Percentiles rank a stretch among this genome's conserved stretches.
These are phyloP conservation scores for Cosmopolites sordidus DNA, from an alignment of 2,888 invertebrate genomes.

Conservation along the genomic window DNA sequence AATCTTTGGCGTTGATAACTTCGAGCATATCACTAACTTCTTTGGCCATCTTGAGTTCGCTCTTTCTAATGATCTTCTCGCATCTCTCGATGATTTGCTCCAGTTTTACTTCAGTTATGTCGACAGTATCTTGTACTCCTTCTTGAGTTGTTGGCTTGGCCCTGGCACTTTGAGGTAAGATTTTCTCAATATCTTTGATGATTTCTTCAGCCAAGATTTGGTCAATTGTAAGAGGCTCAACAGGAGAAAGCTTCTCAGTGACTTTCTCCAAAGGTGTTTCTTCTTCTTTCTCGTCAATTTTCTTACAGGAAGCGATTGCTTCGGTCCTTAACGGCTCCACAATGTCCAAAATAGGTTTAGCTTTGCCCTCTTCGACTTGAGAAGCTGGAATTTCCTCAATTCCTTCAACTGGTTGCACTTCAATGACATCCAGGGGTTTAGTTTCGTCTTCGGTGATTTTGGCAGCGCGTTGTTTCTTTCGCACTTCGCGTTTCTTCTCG, in stretches of 20 bases:
- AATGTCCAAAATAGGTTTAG: slow-evolving; percentile 54
- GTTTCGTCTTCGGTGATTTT: slow-evolving; percentile 47
- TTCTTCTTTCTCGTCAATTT: slow-evolving; percentile 54
- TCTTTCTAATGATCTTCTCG: slow-evolving; percentile 53
- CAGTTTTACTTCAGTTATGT: slow-evolving; percentile 51
- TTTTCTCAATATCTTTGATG: slow-evolving; percentile 49
- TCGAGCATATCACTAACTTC: slow-evolving; percentile 74
- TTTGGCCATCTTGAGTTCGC: slow-evolving; percentile 60
- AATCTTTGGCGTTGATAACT: slow-evolving; percentile 70
- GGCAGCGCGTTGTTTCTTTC: slow-evolving; percentile 38
- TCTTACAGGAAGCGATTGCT: slow-evolving; percentile 60
- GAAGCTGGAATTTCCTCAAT: slow-evolving; percentile 54
- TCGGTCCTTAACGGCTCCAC: slow-evolving; percentile 58
- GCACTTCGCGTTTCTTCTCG: slow-evolving; percentile 47
- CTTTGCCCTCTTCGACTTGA: slow-evolving; percentile 46
- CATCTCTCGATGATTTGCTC: slow-evolving; percentile 55
- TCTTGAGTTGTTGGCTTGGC: slow-evolving; percentile 39
- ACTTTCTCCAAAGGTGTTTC: slow-evolving; percentile 49
- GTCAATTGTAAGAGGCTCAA: slow-evolving; percentile 57
- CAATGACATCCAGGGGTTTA: slow-evolving; percentile 51
- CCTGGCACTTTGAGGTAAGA: slow-evolving; percentile 40
- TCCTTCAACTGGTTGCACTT: slow-evolving; percentile 54
- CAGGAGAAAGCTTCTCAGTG: slow-evolving; percentile 52
- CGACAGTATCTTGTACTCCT: slow-evolving; percentile 44
- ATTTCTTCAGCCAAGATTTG: slow-evolving; percentile 57